Conservation (phyloP, 2,888 invertebrate species). For the Arctia plantaginis region DNA sequence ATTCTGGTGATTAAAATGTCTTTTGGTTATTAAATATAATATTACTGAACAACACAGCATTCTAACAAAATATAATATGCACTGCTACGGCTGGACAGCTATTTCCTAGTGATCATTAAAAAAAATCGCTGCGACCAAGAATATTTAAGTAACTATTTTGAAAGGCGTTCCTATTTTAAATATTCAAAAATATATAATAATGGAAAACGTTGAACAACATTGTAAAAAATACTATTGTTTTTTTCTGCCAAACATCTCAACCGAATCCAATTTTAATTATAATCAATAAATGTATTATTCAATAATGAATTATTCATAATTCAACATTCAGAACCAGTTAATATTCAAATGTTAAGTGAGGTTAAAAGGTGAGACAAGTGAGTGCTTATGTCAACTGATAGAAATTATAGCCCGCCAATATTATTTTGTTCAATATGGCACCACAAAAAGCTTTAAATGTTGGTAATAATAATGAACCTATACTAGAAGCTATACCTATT, state of each 20-base stretch:
- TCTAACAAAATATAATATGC: not conserved
- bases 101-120: not conserved
- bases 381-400: conserved; percentile 36
- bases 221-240: not conserved
- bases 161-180: not conserved
- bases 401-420: conserved; percentile 36
- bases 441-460: conserved; percentile 21
- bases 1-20: not conserved
- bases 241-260: conserved; percentile 1
- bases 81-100: not conserved
- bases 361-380: conserved; percentile 43
- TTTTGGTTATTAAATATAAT: not conserved
- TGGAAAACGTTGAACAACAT: not conserved
- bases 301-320: conserved; percentile 49
- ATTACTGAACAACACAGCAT: not conserved
- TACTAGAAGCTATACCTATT: not conserved
- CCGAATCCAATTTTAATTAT: conserved; percentile 27
- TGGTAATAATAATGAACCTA: conserved; percentile 10
- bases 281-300: conserved; percentile 42
- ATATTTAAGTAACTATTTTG: not conserved
- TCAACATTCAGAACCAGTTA: conserved; percentile 38
- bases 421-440: conserved; percentile 29
- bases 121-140: no score
- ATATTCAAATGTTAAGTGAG: conserved; percentile 29
- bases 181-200: not conserved